These are phyloP conservation scores for Saguinus imperator DNA, from an alignment of 2,113 vertebrate genomes.

Conservation along the genomic window DNA sequence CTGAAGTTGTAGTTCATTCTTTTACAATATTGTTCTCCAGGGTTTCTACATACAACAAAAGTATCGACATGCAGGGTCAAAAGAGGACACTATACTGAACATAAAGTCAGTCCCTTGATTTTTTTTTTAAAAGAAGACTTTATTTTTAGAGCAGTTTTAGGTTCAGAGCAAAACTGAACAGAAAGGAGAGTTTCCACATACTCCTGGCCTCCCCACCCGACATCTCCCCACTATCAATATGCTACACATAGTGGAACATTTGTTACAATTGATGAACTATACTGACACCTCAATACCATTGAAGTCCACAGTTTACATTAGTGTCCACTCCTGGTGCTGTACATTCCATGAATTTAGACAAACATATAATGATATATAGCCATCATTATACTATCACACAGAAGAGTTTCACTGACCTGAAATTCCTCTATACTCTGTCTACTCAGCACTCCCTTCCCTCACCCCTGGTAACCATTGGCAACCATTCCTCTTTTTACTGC, in stretches of 20 bases:
- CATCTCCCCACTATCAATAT: background rate
- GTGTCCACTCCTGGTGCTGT: background rate
- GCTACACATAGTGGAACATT: background rate
- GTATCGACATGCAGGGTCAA: background rate
- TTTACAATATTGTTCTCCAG: background rate
- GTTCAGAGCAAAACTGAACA: background rate
- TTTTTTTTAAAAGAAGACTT: background rate
- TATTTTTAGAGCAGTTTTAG: constrained; percentile 34
- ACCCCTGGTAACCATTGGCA: background rate
- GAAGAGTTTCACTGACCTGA: background rate
- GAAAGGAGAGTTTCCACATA: background rate
- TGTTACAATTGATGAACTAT: background rate
- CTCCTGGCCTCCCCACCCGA: background rate
- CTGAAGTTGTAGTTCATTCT: background rate
- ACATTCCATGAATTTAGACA: background rate
- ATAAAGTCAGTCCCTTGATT: background rate
- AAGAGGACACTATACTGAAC: background rate
- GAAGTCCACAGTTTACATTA: background rate
- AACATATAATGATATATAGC: background rate
- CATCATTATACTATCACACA: background rate
- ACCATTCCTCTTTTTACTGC: background rate
- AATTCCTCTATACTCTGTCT: background rate
- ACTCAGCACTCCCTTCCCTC: background rate
- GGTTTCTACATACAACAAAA: background rate
- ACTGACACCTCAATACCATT: background rate